These are phyloP conservation scores for Scatophagus argus DNA, from an alignment of 2,113 vertebrate species.

Conservation along the genomic window DNA sequence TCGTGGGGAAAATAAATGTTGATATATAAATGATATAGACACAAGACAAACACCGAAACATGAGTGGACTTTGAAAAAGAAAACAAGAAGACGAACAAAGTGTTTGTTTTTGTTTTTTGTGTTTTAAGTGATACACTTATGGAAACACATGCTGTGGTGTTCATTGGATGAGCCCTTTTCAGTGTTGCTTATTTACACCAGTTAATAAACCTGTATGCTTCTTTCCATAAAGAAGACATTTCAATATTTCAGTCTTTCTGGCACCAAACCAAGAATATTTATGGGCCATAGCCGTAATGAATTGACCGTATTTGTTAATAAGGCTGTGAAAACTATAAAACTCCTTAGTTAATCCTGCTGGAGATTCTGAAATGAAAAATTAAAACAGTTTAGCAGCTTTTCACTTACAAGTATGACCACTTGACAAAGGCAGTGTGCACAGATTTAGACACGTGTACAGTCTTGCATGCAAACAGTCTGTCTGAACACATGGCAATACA, in stretches of 20 bases:
- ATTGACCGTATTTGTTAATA: neutral
- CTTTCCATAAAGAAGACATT: neutral
- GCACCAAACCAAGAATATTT: neutral
- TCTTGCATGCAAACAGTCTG: neutral
- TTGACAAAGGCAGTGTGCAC: neutral
- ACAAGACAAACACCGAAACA: neutral
- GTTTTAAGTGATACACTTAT: too few species aligned
- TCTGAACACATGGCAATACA: conserved; percentile 28
- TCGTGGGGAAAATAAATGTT: neutral
- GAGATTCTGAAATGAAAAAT: neutral
- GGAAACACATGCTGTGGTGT: too few species aligned
- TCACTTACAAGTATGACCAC: neutral
- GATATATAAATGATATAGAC: too few species aligned
- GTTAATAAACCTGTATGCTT: neutral
- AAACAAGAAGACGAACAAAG: neutral
- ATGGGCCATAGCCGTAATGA: neutral
- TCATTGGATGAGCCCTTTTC: too few species aligned
- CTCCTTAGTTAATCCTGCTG: neutral
- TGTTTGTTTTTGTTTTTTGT: too few species aligned
- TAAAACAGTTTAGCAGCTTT: neutral
- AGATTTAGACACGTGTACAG: neutral
- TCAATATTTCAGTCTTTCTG: neutral
- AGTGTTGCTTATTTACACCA: neutral
- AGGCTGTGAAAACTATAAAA: neutral
- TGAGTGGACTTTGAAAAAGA: neutral